phyloP scores from a whole-genome alignment of 2,888 invertebrate species.

The Meta bourneti region DNA sequence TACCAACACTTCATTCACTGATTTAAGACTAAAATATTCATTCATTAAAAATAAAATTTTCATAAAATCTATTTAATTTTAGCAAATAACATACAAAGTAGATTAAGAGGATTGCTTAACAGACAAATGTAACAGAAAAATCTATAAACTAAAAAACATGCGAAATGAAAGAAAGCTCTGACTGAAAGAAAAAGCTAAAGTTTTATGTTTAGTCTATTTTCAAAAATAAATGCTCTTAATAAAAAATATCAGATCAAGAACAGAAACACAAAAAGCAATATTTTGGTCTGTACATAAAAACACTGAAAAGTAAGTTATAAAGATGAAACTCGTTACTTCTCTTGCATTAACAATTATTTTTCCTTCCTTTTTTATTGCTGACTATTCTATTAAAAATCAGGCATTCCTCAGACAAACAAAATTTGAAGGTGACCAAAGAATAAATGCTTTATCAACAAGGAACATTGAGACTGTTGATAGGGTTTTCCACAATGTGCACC shows the following conservation, averaged over 20 bases:
- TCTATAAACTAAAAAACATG: neutral
- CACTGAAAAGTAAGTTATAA: neutral
- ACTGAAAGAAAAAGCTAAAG: neutral
- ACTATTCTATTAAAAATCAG: constrained; percentile 5
- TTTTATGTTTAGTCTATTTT: neutral
- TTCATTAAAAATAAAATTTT: too few relatives aligned
- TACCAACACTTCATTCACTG: too few relatives aligned
- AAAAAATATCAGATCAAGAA: neutral
- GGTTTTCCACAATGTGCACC: constrained; percentile 76
- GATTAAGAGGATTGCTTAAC: neutral
- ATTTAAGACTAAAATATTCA: too few relatives aligned
- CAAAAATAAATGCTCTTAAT: neutral
- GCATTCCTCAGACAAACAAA: neutral
- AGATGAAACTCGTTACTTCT: neutral
- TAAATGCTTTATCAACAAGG: constrained; percentile 50
- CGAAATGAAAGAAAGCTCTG: neutral
- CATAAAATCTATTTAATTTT: too few relatives aligned
- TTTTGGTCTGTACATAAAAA: neutral
- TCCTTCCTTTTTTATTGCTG: neutral
- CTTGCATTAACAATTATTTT: neutral
- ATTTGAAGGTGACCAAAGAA: neutral
- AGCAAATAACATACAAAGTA: too few relatives aligned
- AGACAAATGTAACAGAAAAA: neutral
- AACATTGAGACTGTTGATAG: constrained; percentile 65
- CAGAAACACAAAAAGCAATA: neutral